Base-by-base conservation (phyloP, 2,888 invertebrate genomes). In the Callyntrura guangdongensis region DNA sequence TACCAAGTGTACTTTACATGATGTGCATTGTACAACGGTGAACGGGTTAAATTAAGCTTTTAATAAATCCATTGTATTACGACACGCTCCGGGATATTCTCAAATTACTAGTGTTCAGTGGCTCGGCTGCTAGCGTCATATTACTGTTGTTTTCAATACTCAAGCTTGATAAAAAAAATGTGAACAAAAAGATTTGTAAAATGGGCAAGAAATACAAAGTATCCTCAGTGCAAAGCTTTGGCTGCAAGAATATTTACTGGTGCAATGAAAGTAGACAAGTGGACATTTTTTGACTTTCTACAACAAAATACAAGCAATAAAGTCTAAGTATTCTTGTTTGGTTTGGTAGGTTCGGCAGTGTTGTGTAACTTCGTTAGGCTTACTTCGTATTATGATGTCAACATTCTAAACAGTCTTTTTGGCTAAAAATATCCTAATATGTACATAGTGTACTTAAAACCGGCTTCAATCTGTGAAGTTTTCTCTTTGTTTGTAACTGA, bases 1-100 rank as follows among this genome's bases (percentile, higher is more conserved):
- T 27, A 67, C 27, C 67, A 67, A n/a, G 25, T 67, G 25, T 67
- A 14, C 67, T n/a, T n/a, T n/a, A n/a, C n/a, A n/a, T n/a, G n/a
- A n/a, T 67, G 27, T 67, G 67, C 67, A 67, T 67, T 25, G 27
- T 67, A 36, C 27, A 12, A 27, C 36, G 36, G 36, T 14, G 14
- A 12, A 27, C 36, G 36, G 36, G 3, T 36, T 25, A 27, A 27
- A 67, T 67, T 25, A 74, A 74, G 49, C 49, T 49, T 20, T 74
- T 20, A 49, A 74, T 74, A 74, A 74, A 74, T 74, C 25, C 45
- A 45, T 45, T 72, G 2, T 36, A 36, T 36, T 17, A 47, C 45
- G 72, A 45, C n/a, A 72, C 12, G 12, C 53, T 12, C n/a, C n/a
- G 53, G 53, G 53, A 2, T 53, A 14, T n/a, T 53, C n/a, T 2